phyloP scores from a whole-genome alignment of 1,140 invertebrate species.

The Drosophila rhopaloa region DNA sequence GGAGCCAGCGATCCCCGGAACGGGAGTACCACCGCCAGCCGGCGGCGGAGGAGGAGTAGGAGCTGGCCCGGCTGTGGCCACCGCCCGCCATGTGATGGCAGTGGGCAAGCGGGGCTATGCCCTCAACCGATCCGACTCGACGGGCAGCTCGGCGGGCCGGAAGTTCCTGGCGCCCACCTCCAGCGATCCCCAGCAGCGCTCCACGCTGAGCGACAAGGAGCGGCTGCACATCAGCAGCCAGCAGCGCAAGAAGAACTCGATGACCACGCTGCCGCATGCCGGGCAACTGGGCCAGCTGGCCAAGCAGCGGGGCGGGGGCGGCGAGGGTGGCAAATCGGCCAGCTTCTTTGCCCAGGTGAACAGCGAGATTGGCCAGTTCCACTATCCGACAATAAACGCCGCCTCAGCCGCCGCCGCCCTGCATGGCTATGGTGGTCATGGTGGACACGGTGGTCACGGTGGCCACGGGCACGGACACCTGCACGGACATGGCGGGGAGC shows the following conservation, averaged over 20 bases:
- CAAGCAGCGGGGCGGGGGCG: constrained; percentile 49
- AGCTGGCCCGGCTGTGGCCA: constrained; percentile 71
- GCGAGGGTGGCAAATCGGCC: constrained; percentile 43
- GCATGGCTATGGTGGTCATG: constrained; percentile 41
- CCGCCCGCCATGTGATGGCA: constrained; percentile 74
- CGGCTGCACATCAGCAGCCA: constrained; percentile 76
- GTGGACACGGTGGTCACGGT: not conserved
- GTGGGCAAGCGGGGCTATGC: constrained; percentile 84
- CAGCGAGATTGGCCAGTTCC: constrained; percentile 71
- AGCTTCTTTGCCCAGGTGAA: constrained; percentile 66
- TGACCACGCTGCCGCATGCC: constrained; percentile 68
- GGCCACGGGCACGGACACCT: constrained; percentile 13
- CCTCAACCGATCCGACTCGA: constrained; percentile 90
- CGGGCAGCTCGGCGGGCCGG: constrained; percentile 91
- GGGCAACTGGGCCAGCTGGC: constrained; percentile 48
- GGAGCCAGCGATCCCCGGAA: constrained; percentile 4
- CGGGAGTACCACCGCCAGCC: not conserved
- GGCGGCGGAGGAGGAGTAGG: not conserved
- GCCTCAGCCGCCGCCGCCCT: constrained; percentile 13
- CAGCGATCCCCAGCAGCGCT: constrained; percentile 91
- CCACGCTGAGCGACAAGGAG: constrained; percentile 87
- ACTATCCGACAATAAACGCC: constrained; percentile 72
- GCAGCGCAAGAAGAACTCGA: constrained; percentile 81
- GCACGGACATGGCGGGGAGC: constrained; percentile 1
- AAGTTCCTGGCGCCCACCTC: constrained; percentile 95